These are phyloP conservation scores for Trachurus trachurus DNA, from an alignment of 2,797 vertebrate genomes.

Conservation along the genomic window DNA sequence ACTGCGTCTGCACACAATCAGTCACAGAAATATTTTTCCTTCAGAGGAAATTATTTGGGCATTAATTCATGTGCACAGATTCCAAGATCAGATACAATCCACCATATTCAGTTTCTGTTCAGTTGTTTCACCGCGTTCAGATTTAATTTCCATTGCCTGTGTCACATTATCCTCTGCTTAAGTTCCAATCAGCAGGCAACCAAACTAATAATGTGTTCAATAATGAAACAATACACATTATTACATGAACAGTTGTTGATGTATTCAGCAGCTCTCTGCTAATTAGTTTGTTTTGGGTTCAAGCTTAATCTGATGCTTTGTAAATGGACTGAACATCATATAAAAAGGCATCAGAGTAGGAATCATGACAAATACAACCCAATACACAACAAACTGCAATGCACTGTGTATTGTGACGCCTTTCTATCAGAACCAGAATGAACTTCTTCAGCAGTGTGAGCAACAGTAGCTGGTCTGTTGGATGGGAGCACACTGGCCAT, in stretches of 20 bases:
- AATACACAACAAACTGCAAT: no score
- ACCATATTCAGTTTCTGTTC: constrained; percentile 19
- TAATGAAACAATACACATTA: constrained; percentile 5
- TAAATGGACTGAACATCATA: no score
- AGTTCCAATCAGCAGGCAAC: neutral
- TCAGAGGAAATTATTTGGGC: neutral
- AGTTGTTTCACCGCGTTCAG: no score
- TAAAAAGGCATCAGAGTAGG: no score
- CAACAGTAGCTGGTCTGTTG: no score
- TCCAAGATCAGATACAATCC: neutral
- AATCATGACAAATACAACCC: no score
- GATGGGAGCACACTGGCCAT: no score
- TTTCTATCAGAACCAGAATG: no score
- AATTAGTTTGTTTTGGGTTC: no score
- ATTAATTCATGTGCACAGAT: neutral
- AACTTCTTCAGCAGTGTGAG: no score
- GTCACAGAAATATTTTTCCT: neutral
- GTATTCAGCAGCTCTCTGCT: neutral
- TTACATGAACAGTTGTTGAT: neutral
- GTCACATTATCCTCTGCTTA: neutral
- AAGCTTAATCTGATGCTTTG: no score
- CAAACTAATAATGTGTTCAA: neutral
- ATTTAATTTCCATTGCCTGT: neutral
- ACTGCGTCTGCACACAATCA: neutral
- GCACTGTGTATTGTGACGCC: no score